phyloP scores from a whole-genome alignment of 2,113 vertebrate genomes.

The Xenus cinereus region DNA sequence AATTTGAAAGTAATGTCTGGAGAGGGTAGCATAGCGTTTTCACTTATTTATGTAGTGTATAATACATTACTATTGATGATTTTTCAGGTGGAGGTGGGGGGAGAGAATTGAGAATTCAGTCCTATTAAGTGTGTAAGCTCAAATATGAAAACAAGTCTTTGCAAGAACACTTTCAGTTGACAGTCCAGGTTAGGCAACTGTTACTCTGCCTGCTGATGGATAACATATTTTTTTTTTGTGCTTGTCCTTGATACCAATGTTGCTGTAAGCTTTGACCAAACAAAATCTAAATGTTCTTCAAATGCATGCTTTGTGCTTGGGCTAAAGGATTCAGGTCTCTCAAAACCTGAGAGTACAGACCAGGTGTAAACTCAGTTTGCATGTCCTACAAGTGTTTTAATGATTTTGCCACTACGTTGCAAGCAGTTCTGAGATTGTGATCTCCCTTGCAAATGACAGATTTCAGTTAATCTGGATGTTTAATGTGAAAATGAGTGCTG shows the following conservation, averaged over 20 bases:
- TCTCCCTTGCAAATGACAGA: background rate
- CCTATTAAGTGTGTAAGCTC: background rate
- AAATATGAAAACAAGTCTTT: background rate
- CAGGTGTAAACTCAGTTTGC: background rate
- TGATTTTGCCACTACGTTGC: background rate
- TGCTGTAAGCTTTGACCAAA: conserved; percentile 11
- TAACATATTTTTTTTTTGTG: background rate
- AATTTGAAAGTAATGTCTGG: background rate
- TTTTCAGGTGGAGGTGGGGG: background rate
- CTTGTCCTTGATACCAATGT: background rate
- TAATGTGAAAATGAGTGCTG: background rate
- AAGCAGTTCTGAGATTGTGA: background rate
- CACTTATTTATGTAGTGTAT: background rate
- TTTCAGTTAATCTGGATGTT: background rate
- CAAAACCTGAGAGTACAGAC: background rate
- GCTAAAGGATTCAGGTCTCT: background rate
- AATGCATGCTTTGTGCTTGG: conserved; percentile 16
- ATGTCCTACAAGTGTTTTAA: background rate
- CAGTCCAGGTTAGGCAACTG: background rate
- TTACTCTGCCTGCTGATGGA: background rate
- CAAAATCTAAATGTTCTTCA: background rate
- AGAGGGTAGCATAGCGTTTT: background rate
- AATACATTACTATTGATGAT: background rate
- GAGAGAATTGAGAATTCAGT: background rate
- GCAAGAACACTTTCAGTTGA: background rate